These are phyloP conservation scores for Drosophila tristis DNA, from an alignment of 1,140 invertebrate species.

Conservation along the genomic window DNA sequence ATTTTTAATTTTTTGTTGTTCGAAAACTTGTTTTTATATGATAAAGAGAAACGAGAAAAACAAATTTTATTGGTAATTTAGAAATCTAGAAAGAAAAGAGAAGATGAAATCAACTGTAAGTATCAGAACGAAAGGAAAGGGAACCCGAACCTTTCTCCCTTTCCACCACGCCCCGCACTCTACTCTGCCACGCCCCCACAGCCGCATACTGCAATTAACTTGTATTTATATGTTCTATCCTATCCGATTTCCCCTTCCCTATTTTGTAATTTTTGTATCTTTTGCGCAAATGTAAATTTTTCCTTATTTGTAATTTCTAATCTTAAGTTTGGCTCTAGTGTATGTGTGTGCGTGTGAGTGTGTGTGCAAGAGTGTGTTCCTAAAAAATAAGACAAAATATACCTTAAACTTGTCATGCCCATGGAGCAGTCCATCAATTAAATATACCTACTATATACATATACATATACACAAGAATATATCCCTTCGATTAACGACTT, in stretches of 20 bases:
- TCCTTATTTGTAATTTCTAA: slow-evolving; percentile 31
- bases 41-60: slow-evolving; percentile 39
- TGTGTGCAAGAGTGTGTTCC: slow-evolving; percentile 24
- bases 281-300: slow-evolving; percentile 65
- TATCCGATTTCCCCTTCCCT: neutral
- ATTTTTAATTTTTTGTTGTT: slow-evolving; percentile 41
- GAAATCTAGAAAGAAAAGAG: neutral
- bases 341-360: slow-evolving; percentile 21
- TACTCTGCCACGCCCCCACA: slow-evolving; percentile 20
- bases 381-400: slow-evolving; percentile 21
- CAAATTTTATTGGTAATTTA: slow-evolving; percentile 18
- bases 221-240: slow-evolving; percentile 22
- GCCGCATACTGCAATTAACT: slow-evolving; percentile 64
- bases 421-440: slow-evolving; percentile 57
- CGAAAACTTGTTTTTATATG: slow-evolving; percentile 38
- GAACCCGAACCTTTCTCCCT: slow-evolving; percentile 11
- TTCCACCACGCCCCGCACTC: neutral
- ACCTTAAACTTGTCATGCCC: slow-evolving; percentile 52
- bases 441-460: slow-evolving; percentile 41
- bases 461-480: slow-evolving; percentile 46
- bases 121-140: slow-evolving; percentile 27
- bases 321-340: slow-evolving; percentile 49
- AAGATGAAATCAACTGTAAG: slow-evolving; percentile 32
- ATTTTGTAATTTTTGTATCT: slow-evolving; percentile 24
- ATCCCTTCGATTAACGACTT: slow-evolving; percentile 54